A percentile compares a stretch with the other conserved stretches of the same genome.
These are phyloP conservation scores for Metopolophium dirhodum DNA, from an alignment of 1,140 invertebrate species.

Conservation along the genomic window DNA sequence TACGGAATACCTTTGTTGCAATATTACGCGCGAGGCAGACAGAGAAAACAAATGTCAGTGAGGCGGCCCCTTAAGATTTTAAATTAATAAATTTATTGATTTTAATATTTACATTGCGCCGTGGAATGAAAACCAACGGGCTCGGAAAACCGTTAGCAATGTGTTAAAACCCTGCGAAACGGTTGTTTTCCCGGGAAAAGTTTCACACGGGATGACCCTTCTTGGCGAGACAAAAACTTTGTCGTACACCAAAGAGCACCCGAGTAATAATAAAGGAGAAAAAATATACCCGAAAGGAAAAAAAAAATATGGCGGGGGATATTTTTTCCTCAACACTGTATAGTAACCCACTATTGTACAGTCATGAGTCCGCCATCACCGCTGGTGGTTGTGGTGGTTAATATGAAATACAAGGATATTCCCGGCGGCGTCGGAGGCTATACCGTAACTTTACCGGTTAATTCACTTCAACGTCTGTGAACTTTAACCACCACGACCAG, in stretches of 20 bases:
- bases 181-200: background rate
- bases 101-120: background rate
- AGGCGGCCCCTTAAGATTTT: background rate
- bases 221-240: background rate
- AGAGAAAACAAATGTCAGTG: background rate
- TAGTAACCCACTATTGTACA: background rate
- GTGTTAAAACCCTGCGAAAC: too few species aligned
- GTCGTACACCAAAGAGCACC: background rate
- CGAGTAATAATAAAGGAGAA: background rate
- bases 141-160: background rate
- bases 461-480: background rate
- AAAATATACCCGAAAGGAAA: background rate
- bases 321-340: background rate
- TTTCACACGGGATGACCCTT: background rate
- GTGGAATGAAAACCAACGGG: background rate
- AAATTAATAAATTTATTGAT: background rate
- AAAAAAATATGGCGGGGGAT: background rate
- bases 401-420: slow-evolving; percentile 27
- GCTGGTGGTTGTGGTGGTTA: background rate
- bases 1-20: too few species aligned
- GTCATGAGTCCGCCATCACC: background rate
- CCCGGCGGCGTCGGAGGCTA: background rate
- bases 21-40: too few species aligned
- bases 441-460: slow-evolving; percentile 24
- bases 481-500: background rate